Base-by-base conservation (phyloP, 2,113 vertebrate genomes). In the Myxocyprinus asiaticus region DNA sequence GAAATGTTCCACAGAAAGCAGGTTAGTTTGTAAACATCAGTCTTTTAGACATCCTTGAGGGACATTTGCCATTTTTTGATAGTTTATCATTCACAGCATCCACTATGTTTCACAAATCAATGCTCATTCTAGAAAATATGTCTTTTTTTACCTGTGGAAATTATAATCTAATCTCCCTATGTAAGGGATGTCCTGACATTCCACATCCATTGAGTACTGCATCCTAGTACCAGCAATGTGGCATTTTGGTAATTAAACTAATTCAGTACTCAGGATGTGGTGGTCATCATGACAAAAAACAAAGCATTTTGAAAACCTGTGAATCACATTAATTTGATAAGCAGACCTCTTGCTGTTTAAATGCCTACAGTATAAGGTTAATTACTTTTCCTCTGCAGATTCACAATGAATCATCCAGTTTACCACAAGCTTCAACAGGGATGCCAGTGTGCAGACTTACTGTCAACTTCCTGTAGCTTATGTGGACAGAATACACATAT, bases 351-450 rank as follows among this genome's bases (percentile, higher is more conserved):
- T 42, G 67, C 11, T 73, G 47, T 42, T 67, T 56, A 77, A 64
- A 10, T 72, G 50, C 45, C 47, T 55, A n/a, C 22, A 33, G 22
- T 33, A 33, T 42, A 61, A 82, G 73, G 53, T 76, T 82, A 68
- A 78, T 87, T 82, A 76, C 61, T 78, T 79, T 15, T 80, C 56
- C 48, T 50, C 69, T 76, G 56, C 14, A 70, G 72, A 56, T 79
- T 83, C 69, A 65, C 64, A 56, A 69, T 83, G 80, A 88, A 81
- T 87, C 80, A 69, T 17, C 51, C 44, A 44, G 56, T 81, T 86
- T 78, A 72, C 63, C 10, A 77, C 33, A 78, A 76, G 79, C 66
- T 84, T 85, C 77, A 62, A 9, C 74, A 12, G 42, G 59, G 62
- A 74, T 85, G 62, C 53, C 63, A 47, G 22, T 12, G 22, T 75